phyloP scores from a whole-genome alignment of 2,113 vertebrate genomes.

The Macheiramphus alcinus region DNA sequence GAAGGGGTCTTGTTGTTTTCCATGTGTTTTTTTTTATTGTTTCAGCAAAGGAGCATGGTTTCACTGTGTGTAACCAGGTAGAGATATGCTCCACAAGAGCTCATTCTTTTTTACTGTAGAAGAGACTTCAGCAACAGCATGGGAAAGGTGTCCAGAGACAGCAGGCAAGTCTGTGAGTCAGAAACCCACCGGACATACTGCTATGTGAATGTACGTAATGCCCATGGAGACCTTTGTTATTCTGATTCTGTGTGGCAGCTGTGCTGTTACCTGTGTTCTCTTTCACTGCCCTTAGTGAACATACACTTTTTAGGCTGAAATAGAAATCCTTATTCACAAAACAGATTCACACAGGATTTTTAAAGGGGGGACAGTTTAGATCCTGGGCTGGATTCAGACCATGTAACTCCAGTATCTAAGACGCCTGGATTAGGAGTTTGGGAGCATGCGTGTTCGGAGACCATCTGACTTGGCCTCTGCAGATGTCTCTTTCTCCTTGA shows the following conservation, averaged over 20 bases:
- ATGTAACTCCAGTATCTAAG: not conserved
- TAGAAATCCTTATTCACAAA: not conserved
- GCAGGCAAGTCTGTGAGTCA: not conserved
- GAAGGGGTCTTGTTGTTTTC: not conserved
- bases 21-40: not conserved
- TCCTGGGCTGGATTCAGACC: not conserved
- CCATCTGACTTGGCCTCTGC: not conserved
- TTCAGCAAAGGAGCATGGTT: not conserved
- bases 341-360: not conserved
- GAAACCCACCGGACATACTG: fast-evolving
- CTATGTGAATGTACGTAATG: too few relatives aligned
- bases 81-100: not conserved
- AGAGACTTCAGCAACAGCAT: not conserved
- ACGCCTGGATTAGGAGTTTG: not conserved
- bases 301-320: not conserved
- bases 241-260: not conserved
- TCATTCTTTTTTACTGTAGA: not conserved
- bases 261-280: not conserved
- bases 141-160: not conserved
- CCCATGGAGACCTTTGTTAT: not conserved
- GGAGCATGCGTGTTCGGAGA: not conserved
- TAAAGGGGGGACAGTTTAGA: not conserved
- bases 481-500: not conserved
- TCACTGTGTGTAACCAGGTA: not conserved
- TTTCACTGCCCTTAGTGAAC: not conserved